phyloP scores from a whole-genome alignment of 2,888 invertebrate species.

The Harmothoe impar region DNA sequence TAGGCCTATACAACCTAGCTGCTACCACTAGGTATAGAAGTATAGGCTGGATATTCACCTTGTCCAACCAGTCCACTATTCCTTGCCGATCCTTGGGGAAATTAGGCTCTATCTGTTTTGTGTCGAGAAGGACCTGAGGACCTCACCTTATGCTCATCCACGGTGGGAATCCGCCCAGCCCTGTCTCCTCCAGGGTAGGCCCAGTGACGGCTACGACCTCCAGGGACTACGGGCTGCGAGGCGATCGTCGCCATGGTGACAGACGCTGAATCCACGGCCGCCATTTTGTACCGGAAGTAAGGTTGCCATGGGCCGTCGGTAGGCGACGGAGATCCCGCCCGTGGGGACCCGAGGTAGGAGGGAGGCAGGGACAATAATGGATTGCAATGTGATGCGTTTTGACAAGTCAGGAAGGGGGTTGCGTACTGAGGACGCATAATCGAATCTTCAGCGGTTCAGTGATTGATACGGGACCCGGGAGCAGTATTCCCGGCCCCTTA shows the following conservation, averaged over 20 bases:
- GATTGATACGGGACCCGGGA: slow-evolving; percentile 19
- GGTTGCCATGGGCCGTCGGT: background rate
- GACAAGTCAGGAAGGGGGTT: slow-evolving; percentile 11
- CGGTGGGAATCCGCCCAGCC: background rate
- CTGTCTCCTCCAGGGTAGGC: slow-evolving; percentile 10
- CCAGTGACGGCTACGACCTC: background rate
- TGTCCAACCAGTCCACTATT: no score
- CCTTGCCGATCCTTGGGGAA: background rate
- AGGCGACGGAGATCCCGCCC: slow-evolving; percentile 15
- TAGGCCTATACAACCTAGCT: no score
- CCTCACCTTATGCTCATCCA: background rate
- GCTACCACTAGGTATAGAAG: no score
- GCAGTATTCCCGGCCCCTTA: background rate
- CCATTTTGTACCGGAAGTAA: slow-evolving; percentile 45
- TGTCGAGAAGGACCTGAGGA: background rate
- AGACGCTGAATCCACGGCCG: background rate
- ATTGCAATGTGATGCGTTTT: slow-evolving; percentile 57
- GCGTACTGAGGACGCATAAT: slow-evolving; percentile 51
- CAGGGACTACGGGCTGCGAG: background rate
- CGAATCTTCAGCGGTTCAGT: slow-evolving; percentile 24
- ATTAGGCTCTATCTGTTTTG: slow-evolving; percentile 23
- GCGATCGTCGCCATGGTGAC: background rate
- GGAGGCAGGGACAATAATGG: slow-evolving; percentile 24
- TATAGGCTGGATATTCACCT: no score
- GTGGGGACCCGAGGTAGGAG: background rate